A percentile compares a stretch with the other conserved stretches of the same genome.
phyloP scores from a whole-genome alignment of 2,113 vertebrate species.

The Pelvicachromis taeniatus region DNA sequence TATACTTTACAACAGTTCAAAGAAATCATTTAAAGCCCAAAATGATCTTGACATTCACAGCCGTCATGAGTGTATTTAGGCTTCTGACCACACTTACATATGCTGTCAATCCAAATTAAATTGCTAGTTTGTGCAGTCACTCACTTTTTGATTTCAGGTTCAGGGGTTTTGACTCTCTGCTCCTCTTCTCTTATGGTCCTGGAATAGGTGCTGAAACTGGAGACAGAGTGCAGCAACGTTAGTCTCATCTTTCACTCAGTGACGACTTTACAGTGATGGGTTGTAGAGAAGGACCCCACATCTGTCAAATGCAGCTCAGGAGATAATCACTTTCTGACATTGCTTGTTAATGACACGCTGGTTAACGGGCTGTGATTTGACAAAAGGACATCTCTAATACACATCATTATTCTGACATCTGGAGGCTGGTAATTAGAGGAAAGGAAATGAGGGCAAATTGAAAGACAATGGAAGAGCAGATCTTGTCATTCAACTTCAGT shows the following conservation, averaged over 20 bases:
- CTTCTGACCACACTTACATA: background rate
- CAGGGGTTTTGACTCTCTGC: constrained; percentile 25
- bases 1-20: background rate
- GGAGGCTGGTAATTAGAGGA: constrained; percentile 43
- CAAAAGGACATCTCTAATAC: constrained; percentile 56
- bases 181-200: constrained; percentile 9
- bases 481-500: constrained; percentile 34
- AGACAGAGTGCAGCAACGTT: constrained; percentile 5
- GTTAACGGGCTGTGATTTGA: constrained; percentile 49
- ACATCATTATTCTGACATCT: constrained; percentile 64
- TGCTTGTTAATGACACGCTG: constrained; percentile 48
- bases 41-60: background rate
- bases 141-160: constrained; percentile 70
- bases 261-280: background rate
- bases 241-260: constrained; percentile 24
- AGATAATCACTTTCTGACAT: constrained; percentile 56
- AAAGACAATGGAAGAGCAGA: constrained; percentile 45
- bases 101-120: background rate
- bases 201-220: constrained; percentile 29
- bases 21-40: background rate
- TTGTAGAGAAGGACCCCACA: constrained; percentile 10
- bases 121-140: background rate
- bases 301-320: constrained; percentile 44
- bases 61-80: background rate
- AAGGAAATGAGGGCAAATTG: constrained; percentile 55